These are phyloP conservation scores for Dioctria linearis DNA, from an alignment of 2,888 invertebrate species.

Conservation along the genomic window DNA sequence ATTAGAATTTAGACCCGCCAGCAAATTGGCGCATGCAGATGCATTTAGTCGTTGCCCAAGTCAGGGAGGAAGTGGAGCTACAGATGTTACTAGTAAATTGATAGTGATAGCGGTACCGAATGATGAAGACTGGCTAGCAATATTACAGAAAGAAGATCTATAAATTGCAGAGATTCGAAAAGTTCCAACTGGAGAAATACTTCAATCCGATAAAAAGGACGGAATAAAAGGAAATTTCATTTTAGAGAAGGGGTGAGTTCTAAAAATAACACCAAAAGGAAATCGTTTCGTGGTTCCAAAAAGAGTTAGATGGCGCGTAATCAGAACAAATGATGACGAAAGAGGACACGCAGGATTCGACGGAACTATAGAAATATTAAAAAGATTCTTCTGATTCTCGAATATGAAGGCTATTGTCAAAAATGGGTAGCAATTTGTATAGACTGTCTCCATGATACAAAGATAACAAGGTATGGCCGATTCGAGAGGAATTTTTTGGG, in stretches of 20 bases:
- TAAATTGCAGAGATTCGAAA: conserved; percentile 3
- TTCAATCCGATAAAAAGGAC: not conserved
- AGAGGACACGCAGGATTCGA: conserved; percentile 56
- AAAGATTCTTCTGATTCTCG: conserved; percentile 57
- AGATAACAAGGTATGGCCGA: no score
- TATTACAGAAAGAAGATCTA: no score
- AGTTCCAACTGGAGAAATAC: not conserved
- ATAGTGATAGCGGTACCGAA: no score
- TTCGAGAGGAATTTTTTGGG: no score
- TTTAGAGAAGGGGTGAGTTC: conserved; percentile 36
- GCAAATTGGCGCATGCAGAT: no score
- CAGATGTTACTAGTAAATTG: no score
- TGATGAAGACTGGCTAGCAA: no score
- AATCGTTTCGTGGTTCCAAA: not conserved
- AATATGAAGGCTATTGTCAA: conserved; percentile 19
- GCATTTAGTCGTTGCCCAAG: no score
- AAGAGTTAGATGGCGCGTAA: conserved; percentile 53
- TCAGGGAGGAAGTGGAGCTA: no score
- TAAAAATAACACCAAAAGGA: conserved; percentile 42
- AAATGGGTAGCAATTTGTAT: no score
- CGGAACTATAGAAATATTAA: conserved; percentile 52
- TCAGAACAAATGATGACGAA: conserved; percentile 56
- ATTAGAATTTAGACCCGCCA: no score
- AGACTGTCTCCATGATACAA: no score
- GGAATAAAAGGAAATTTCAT: conserved; percentile 9